Evolutionary conservation across 1,140 invertebrate species (phyloP).

Genomic region (Nasonia giraulti): DNA sequence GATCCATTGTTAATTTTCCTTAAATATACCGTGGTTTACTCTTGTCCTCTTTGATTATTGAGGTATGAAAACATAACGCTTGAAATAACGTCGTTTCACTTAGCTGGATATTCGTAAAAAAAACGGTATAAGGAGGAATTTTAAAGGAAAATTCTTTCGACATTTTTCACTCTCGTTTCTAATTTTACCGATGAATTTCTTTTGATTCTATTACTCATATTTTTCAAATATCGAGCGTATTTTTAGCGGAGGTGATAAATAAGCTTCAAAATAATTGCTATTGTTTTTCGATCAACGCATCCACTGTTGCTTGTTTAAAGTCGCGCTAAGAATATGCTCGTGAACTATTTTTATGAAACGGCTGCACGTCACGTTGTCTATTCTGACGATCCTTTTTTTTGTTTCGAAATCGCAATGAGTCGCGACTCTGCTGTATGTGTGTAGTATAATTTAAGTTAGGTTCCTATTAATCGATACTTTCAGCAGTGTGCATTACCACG

Average conservation of each 20-base stretch:
- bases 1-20: neutral
- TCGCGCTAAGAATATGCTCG: neutral
- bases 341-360: neutral
- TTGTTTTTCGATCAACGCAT: neutral
- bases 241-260: neutral
- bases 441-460: neutral
- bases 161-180: neutral
- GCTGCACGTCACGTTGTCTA: neutral
- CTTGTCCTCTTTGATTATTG: neutral
- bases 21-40: neutral
- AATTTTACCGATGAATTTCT: neutral
- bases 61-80: neutral
- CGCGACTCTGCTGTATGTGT: neutral
- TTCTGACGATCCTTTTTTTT: neutral
- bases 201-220: neutral
- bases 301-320: neutral
- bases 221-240: neutral
- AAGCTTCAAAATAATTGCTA: neutral
- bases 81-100: neutral
- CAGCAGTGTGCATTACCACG: neutral
- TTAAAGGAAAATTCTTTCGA: slow-evolving; percentile 7
- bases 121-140: neutral
- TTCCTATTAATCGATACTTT: neutral
- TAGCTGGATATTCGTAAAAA: neutral
- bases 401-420: neutral